Conservation (phyloP, 1,140 invertebrate species). For the Aphidius gifuensis region DNA sequence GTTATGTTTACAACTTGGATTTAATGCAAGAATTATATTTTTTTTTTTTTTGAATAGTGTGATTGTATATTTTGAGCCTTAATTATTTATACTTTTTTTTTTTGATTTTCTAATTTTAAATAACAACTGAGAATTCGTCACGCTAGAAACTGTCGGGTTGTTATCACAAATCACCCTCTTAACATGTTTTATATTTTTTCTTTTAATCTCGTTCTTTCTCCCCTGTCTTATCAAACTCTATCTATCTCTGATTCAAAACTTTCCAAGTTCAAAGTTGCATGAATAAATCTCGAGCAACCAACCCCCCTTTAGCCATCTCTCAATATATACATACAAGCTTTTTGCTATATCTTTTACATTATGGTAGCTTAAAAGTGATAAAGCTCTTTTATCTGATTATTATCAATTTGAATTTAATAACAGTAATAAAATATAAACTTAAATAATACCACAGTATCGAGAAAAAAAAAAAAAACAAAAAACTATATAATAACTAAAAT, state of each 20-base stretch:
- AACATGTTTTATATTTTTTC: neutral
- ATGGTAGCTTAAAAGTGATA: neutral
- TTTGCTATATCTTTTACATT: neutral
- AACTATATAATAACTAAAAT: too few species aligned
- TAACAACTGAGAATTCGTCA: constrained; percentile 10
- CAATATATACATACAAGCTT: neutral
- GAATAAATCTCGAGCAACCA: constrained; percentile 7
- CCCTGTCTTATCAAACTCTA: constrained; percentile 11
- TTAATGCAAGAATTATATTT: too few species aligned
- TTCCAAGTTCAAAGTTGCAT: constrained; percentile 8
- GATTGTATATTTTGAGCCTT: too few species aligned
- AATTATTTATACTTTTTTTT: neutral
- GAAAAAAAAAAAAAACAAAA: too few species aligned
- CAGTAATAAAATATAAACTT: too few species aligned
- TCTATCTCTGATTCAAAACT: constrained; percentile 18
- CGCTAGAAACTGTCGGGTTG: neutral
- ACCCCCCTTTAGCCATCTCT: neutral
- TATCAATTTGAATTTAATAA: too few species aligned
- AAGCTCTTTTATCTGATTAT: too few species aligned
- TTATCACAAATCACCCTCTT: too few species aligned
- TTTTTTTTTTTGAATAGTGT: neutral
- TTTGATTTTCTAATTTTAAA: too few species aligned
- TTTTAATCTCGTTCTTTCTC: constrained; percentile 9
- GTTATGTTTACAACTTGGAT: too few species aligned
- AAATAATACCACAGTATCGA: too few species aligned